Evolutionary conservation across 2,888 invertebrate species (phyloP).

Genomic region (Arge pagana): DNA sequence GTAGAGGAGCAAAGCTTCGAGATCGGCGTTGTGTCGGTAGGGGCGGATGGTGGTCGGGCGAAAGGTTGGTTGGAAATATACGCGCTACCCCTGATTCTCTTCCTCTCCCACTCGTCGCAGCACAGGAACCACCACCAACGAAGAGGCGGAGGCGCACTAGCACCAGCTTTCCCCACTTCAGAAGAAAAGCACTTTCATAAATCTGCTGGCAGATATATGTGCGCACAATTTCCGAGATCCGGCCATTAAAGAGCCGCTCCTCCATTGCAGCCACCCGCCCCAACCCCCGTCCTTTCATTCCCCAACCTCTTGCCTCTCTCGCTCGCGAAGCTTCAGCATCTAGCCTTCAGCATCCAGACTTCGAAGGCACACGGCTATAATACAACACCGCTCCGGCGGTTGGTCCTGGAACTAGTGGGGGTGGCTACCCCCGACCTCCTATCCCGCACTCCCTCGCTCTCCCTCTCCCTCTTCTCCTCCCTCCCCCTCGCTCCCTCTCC

Average conservation of each 20-base stretch:
- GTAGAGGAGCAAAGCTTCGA: conserved; percentile 35
- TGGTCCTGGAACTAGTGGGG: neutral
- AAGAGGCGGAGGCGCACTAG: conserved; percentile 39
- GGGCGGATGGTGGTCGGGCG: conserved; percentile 22
- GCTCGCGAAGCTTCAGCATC: neutral
- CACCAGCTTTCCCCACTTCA: conserved; percentile 58
- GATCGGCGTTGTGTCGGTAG: conserved; percentile 28
- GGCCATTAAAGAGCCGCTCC: conserved; percentile 77
- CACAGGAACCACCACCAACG: conserved; percentile 37
- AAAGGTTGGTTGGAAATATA: conserved; percentile 29
- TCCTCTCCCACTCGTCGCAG: conserved; percentile 20
- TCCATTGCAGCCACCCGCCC: conserved; percentile 32
- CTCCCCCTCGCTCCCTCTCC: conserved; percentile 30
- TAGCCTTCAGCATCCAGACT: no score
- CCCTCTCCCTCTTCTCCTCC: conserved; percentile 24
- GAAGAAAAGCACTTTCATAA: conserved; percentile 82
- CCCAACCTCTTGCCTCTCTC: conserved; percentile 17
- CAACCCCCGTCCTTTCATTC: conserved; percentile 8
- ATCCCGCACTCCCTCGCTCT: conserved; percentile 35
- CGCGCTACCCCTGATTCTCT: conserved; percentile 21
- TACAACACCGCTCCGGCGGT: neutral
- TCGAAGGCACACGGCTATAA: neutral
- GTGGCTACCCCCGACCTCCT: conserved; percentile 26
- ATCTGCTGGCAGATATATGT: conserved; percentile 88
- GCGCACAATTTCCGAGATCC: conserved; percentile 90